Evolutionary conservation across 1,140 invertebrate genomes (phyloP).

Genomic region (Zaprionus ornatus): DNA sequence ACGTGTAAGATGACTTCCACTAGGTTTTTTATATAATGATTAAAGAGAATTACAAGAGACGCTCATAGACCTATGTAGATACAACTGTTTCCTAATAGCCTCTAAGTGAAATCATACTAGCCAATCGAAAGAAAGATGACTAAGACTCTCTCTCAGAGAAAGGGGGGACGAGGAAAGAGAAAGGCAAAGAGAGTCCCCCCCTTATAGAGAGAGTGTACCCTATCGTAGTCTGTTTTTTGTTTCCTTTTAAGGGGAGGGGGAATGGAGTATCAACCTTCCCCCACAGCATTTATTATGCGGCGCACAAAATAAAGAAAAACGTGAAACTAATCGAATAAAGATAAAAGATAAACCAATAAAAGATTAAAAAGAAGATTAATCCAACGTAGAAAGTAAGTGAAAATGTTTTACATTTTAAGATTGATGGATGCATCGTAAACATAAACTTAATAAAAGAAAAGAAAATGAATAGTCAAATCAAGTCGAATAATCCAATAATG

Average conservation of each 20-base stretch:
- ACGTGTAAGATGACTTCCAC: constrained; percentile 24
- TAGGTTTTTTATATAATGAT: constrained; percentile 44
- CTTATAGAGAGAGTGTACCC: neutral
- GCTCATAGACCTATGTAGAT: constrained; percentile 82
- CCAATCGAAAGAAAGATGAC: constrained; percentile 57
- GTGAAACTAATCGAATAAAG: constrained; percentile 26
- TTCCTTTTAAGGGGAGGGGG: neutral
- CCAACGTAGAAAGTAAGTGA: constrained; percentile 67
- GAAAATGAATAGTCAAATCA: constrained; percentile 36
- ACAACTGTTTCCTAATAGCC: constrained; percentile 80
- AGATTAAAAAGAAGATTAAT: constrained; percentile 13
- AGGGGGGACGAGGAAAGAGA: no score
- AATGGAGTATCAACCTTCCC: neutral
- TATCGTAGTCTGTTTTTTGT: constrained; percentile 32
- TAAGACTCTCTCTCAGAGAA: constrained; percentile 21
- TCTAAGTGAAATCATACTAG: constrained; percentile 66
- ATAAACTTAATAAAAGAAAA: constrained; percentile 38
- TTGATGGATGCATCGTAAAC: constrained; percentile 61
- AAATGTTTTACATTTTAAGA: constrained; percentile 74
- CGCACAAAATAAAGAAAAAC: constrained; percentile 65
- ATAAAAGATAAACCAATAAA: constrained; percentile 8
- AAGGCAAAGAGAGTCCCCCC: neutral
- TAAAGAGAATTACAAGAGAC: constrained; percentile 26
- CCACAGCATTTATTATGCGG: constrained; percentile 83
- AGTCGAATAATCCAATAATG: constrained; percentile 26